Percentiles rank a stretch among this genome's conserved stretches.
Evolutionary conservation across 2,888 invertebrate species (phyloP).

Genomic region (Plebejus anna): DNA sequence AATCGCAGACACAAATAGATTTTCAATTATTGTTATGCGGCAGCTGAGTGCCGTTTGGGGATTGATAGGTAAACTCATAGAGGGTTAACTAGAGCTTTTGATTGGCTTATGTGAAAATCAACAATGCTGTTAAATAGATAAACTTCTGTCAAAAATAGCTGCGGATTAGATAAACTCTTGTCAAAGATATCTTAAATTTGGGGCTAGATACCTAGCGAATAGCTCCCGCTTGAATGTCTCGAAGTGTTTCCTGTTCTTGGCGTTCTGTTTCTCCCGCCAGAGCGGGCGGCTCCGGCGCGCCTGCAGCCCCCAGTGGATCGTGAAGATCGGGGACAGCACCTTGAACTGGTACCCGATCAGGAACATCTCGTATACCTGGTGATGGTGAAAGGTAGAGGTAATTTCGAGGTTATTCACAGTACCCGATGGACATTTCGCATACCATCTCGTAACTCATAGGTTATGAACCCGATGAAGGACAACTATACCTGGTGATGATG

Average conservation of each 20-base stretch:
- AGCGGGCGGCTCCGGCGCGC: conserved; percentile 87
- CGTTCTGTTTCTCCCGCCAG: conserved; percentile 93
- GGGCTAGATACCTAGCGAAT: conserved; percentile 69
- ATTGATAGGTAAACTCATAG: too few species aligned
- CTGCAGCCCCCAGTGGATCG: conserved; percentile 94
- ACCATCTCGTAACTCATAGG: too few species aligned
- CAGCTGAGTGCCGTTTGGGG: too few species aligned
- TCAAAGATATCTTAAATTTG: too few species aligned
- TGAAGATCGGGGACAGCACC: conserved; percentile 93
- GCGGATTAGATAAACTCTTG: too few species aligned
- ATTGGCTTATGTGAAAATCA: too few species aligned
- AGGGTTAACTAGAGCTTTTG: too few species aligned
- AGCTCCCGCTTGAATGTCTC: conserved; percentile 91
- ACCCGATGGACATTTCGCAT: too few species aligned
- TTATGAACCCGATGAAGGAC: conserved; percentile 89
- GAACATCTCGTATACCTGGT: conserved; percentile 94
- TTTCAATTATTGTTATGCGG: too few species aligned
- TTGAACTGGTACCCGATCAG: conserved; percentile 92
- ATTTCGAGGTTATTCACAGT: conserved; percentile 51
- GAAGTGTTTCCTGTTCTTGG: conserved; percentile 88
- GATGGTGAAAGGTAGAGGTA: neutral
- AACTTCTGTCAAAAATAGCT: too few species aligned
- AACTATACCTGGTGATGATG: conserved; percentile 88
- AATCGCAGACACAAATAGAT: too few species aligned
- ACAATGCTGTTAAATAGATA: too few species aligned